phyloP scores from a whole-genome alignment of 2,888 invertebrate genomes.

The Limulus polyphemus region DNA sequence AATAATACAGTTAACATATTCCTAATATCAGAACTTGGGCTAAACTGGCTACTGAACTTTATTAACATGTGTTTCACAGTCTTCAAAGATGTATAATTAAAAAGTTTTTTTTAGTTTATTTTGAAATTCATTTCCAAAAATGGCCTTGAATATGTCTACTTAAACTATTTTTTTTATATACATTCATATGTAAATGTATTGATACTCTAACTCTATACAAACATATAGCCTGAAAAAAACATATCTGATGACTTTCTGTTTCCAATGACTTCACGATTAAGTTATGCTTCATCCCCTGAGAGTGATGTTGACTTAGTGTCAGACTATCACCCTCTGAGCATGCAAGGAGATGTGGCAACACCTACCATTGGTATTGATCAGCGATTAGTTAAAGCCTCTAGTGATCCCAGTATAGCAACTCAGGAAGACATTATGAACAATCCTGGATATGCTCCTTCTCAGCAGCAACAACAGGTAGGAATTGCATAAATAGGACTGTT shows the following conservation, averaged over 20 bases:
- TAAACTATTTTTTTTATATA: constrained; percentile 36
- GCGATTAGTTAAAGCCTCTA: constrained; percentile 59
- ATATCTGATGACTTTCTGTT: constrained; percentile 97
- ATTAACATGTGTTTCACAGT: too few species aligned
- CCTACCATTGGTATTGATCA: constrained; percentile 1
- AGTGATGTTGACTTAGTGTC: constrained; percentile 63
- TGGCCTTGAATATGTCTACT: neutral
- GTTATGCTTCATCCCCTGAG: constrained; percentile 91
- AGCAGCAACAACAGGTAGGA: too few species aligned
- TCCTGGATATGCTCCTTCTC: too few species aligned
- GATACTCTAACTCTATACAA: too few species aligned
- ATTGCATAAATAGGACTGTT: too few species aligned
- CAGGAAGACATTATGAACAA: constrained; percentile 51
- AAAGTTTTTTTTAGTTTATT: too few species aligned
- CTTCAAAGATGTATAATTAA: too few species aligned
- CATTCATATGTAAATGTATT: neutral
- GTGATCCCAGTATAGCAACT: constrained; percentile 88
- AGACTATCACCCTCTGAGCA: constrained; percentile 28
- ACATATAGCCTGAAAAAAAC: constrained; percentile 78
- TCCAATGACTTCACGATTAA: constrained; percentile 82
- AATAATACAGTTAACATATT: too few species aligned
- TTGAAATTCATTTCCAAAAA: too few species aligned
- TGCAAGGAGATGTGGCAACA: constrained; percentile 7
- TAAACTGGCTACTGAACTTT: too few species aligned
- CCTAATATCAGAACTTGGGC: too few species aligned